Evolutionary conservation across 2,888 invertebrate genomes (phyloP), one percentile per base, ranked within the genome.

Genomic region (Phytoseiulus persimilis): DNA sequence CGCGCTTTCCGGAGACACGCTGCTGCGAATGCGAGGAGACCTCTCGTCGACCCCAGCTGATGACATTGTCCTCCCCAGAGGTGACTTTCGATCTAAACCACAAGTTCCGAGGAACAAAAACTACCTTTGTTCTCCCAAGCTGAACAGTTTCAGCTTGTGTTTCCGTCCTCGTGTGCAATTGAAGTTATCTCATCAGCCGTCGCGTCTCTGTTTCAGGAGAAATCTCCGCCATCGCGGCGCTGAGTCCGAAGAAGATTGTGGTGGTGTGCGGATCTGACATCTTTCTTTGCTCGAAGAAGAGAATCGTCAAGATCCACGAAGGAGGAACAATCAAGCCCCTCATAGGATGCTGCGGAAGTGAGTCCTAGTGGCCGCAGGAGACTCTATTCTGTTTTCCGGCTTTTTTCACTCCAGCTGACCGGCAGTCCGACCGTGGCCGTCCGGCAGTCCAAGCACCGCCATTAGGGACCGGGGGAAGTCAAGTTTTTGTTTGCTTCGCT

Each of bases 341-440:
- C 87, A 87, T 87, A 28, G 87, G 87, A 87, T 87, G 87, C 87
- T 87, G 32, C 18, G 87, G 87, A 32, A 87, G 87, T 87, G 45
- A 87, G 87, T 84, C 1, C 23, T 33, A 83, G 65, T 18, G 11
- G 65, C 39, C 39, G 9, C 9, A 39, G 9, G 39, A 39, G 9
- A 39, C 9, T 3, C 5, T 39, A 3, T 39, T 39, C 39, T 6
- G 5, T 39, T 9, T 39, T 39, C 39, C 3, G 39, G 5, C 39
- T 3, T 39, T 39, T 39, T 39, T 39, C n/a, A n/a, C n/a, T n/a
- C n/a, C n/a, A n/a, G n/a, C n/a, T n/a, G n/a, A n/a, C n/a, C n/a
- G n/a, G n/a, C n/a, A n/a, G n/a, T n/a, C n/a, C n/a, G n/a, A n/a
- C n/a, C n/a, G n/a, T n/a, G n/a, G n/a, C n/a, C n/a, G n/a, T n/a